Base-by-base conservation (phyloP, 2,888 invertebrate species). In the Pantelozetes paolii region DNA sequence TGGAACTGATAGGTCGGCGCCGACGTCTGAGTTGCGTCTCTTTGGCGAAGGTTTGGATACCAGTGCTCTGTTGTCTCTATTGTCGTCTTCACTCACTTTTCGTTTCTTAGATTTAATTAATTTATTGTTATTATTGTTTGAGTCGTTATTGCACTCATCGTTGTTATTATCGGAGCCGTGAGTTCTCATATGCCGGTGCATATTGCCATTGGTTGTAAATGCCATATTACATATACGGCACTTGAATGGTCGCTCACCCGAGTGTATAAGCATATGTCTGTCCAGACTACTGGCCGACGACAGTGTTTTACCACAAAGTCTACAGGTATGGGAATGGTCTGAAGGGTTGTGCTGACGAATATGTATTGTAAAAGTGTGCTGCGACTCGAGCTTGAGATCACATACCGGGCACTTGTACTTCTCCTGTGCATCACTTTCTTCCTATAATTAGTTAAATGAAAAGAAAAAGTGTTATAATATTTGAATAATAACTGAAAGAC, bases 141-240 rank as follows among this genome's bases (percentile, higher is more conserved):
- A 23, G n/a, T 64, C 62, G n/a, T n/a, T n/a, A 70, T 72, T 40
- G 13, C 18, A 26, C 5, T 71, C 40, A 26, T 64, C 50, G 42
- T 72, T 48, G 40, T 73, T 70, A 11, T 69, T 64, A n/a, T 74
- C 73, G 26, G 77, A 76, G 76, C 86, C 86, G 81, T 89, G 89
- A 1, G 89, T 90, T 75, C 90, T 85, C 85, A 89, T 87, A 82
- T 92, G 92, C 50, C 91, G 85, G 81, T 90, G 90, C 90, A 92
- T 90, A 82, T 90, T 91, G 32, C 90, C 91, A 81, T 91, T 91
- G 18, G 91, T 91, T 45, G 90, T 90, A 82, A 92, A 92, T 54
- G 90, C 88, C 82, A 90, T 88, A 74, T 88, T 87, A 82, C 91
- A 92, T 79, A 88, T 86, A 80, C 87, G 87, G 82, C 91, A 92